These are phyloP conservation scores for Syritta pipiens DNA, from an alignment of 2,888 invertebrate species.

Conservation along the genomic window DNA sequence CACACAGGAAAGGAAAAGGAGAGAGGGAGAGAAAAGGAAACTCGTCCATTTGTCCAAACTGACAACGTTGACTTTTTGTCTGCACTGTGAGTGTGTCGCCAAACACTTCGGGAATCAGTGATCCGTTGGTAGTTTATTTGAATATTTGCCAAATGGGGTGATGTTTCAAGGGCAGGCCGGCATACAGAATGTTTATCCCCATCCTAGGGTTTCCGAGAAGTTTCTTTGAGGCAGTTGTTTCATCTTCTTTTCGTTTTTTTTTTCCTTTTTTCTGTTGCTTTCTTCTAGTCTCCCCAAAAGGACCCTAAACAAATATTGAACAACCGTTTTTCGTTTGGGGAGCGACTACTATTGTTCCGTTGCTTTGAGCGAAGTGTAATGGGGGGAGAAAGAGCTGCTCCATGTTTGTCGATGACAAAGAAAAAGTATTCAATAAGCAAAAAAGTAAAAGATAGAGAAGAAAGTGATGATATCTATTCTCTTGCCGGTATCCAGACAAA, in stretches of 20 bases:
- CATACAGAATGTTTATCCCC: not conserved
- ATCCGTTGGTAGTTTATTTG: slow-evolving; percentile 20
- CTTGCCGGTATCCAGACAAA: slow-evolving; percentile 17
- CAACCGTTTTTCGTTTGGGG: slow-evolving; percentile 11
- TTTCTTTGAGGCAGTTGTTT: slow-evolving; percentile 15
- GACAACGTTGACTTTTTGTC: slow-evolving; percentile 18
- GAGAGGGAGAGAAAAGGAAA: too few species aligned
- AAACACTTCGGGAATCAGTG: not conserved
- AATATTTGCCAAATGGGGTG: slow-evolving; percentile 12
- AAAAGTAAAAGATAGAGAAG: not conserved
- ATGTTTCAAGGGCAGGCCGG: not conserved
- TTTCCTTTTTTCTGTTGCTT: not conserved
- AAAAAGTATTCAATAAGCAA: slow-evolving; percentile 34
- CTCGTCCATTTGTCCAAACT: too few species aligned
- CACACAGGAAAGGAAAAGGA: too few species aligned
- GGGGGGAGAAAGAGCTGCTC: not conserved
- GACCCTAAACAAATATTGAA: slow-evolving; percentile 29
- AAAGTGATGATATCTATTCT: slow-evolving; percentile 25
- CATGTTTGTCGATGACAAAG: slow-evolving; percentile 31
- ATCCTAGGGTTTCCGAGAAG: not conserved
- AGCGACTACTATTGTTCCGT: not conserved
- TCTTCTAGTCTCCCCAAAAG: not conserved
- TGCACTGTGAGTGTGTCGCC: slow-evolving; percentile 5
- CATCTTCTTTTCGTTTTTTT: not conserved
- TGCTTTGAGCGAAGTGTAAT: not conserved